Percentiles rank a stretch among this genome's conserved stretches.
These are phyloP conservation scores for Hycleus phaleratus DNA, from an alignment of 1,140 invertebrate genomes.

Conservation along the genomic window DNA sequence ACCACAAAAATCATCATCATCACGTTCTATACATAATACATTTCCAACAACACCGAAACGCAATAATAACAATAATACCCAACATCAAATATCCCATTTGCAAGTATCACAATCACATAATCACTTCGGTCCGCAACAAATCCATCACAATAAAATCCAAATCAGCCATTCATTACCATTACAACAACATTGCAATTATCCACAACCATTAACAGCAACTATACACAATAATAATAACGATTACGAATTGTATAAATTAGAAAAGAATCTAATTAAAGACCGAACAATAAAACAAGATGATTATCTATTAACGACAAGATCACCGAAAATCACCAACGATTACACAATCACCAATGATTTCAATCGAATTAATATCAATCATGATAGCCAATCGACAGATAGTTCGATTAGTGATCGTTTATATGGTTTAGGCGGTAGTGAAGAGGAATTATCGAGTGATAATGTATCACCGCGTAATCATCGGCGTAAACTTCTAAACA, in stretches of 20 bases:
- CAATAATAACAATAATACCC: conserved; percentile 21
- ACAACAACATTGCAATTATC: conserved; percentile 37
- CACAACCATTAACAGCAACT: conserved; percentile 35
- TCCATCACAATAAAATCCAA: conserved; percentile 39
- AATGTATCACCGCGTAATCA: conserved; percentile 48
- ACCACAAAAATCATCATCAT: conserved; percentile 20
- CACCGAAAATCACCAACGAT: conserved; percentile 18
- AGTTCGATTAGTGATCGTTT: conserved; percentile 42
- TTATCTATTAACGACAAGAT: conserved; percentile 20
- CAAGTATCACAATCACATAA: conserved; percentile 30
- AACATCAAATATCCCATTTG: conserved; percentile 7
- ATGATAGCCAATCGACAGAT: conserved; percentile 49
- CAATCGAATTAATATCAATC: conserved; percentile 20
- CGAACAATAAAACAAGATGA: conserved; percentile 20
- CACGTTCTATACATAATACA: conserved; percentile 30
- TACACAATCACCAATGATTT: conserved; percentile 39
- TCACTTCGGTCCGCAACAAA: conserved; percentile 29
- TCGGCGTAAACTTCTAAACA: conserved; percentile 42
- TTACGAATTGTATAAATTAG: conserved; percentile 40
- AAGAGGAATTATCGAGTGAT: conserved; percentile 49
- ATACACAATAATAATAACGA: conserved; percentile 33
- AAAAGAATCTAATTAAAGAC: conserved; percentile 43
- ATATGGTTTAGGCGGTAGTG: conserved; percentile 44
- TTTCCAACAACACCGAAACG: conserved; percentile 39
- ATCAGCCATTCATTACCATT: conserved; percentile 42